Base-by-base conservation (phyloP, 2,797 vertebrate genomes). In the Semotilus atromaculatus region DNA sequence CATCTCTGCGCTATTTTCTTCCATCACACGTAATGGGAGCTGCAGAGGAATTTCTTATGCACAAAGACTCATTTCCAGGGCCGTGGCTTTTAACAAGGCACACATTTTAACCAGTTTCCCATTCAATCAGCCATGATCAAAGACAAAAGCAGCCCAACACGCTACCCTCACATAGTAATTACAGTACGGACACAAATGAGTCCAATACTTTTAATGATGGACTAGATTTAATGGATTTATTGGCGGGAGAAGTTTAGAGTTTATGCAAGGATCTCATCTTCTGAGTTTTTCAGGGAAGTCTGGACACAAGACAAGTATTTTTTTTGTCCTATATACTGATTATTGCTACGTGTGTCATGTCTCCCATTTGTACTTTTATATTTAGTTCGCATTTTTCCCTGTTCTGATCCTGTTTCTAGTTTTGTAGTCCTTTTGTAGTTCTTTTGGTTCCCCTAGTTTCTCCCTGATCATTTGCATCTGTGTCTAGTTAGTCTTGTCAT, bases 51-150 rank as follows among this genome's bases (percentile, higher is more conserved):
- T 62, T 87, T 88, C 80, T 82, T 81, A 77, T 90, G 86, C 85
- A 88, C 78, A 83, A 90, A 89, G 88, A 82, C 86, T 89, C 87
- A 88, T 91, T 93, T 92, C 91, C 92, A 87, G 89, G 88, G 86
- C 89, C 85, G 72, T 90, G 78, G 88, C 87, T 91, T 51, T 11
- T 82, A 94, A 94, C 94, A 94, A 94, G 91, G 88, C 86, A 71
- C 34, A 84, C 90, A 94, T 94, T 95, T 92, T 82, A 82, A 86
- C 73, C 76, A 79, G 86, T 72, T 80, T 82, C 45, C 64, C 31
- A 86, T 80, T 81, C 53, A 73, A 34, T 29, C 72, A 51, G 86
- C 87, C 88, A 89, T 91, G 84, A 88, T 71, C 90, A 86, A 89
- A 82, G 58, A 85, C 72, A 53, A 85, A 85, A 71, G 79, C 64